Conservation (phyloP, 1,140 invertebrate species). For the Temnothorax curvispinosus region DNA sequence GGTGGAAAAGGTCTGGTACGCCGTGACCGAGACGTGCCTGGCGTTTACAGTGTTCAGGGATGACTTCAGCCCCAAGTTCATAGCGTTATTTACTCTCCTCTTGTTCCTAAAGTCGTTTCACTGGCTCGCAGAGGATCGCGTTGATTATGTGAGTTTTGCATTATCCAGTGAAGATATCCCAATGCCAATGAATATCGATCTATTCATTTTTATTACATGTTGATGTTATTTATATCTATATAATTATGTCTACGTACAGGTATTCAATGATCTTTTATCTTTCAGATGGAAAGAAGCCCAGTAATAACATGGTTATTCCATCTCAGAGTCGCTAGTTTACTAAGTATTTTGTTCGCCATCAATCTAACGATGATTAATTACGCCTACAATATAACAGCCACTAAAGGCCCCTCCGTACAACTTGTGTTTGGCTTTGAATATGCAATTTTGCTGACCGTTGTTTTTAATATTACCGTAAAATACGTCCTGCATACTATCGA, state of each 20-base stretch:
- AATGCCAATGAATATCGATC: not conserved
- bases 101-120: slow-evolving; percentile 99
- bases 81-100: slow-evolving; percentile 98
- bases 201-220: not conserved
- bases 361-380: slow-evolving; percentile 97
- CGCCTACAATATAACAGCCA: slow-evolving; percentile 97
- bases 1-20: slow-evolving; percentile 99
- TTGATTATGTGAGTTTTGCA: slow-evolving; percentile 96
- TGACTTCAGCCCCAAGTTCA: slow-evolving; percentile 99
- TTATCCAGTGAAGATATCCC: not conserved
- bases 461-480: slow-evolving; percentile 97
- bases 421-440: slow-evolving; percentile 99
- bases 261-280: slow-evolving; percentile 68
- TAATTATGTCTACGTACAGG: not conserved
- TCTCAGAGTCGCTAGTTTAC: slow-evolving; percentile 94
- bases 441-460: slow-evolving; percentile 97
- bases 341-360: slow-evolving; percentile 92
- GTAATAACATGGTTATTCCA: slow-evolving; percentile 98
- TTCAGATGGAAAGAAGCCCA: slow-evolving; percentile 99
- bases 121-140: slow-evolving; percentile 99
- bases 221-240: not conserved
- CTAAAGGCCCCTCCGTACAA: slow-evolving; percentile 98
- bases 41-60: slow-evolving; percentile 99
- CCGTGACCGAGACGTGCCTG: slow-evolving; percentile 99
- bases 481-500: slow-evolving; percentile 98